These are phyloP conservation scores for Turnix velox DNA, from an alignment of 2,113 vertebrate genomes.

Conservation along the genomic window DNA sequence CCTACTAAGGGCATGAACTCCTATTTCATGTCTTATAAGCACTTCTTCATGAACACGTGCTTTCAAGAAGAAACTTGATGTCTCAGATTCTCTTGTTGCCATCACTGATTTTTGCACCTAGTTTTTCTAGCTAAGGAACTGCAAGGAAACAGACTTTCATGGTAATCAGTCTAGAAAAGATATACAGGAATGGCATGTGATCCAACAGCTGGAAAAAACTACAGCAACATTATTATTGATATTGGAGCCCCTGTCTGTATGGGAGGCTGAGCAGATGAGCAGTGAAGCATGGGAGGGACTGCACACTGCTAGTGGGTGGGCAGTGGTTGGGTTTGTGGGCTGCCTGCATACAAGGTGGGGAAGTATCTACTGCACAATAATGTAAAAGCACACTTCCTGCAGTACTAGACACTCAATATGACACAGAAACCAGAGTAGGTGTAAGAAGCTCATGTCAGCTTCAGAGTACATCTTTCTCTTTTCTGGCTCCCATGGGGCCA, in stretches of 20 bases:
- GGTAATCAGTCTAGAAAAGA: not conserved
- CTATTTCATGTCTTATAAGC: not conserved
- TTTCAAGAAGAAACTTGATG: not conserved
- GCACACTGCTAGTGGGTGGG: not conserved
- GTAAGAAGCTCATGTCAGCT: not conserved
- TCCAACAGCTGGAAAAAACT: not conserved
- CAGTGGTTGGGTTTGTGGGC: not conserved
- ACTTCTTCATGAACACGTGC: not conserved
- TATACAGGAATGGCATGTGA: not conserved
- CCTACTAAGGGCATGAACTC: not conserved
- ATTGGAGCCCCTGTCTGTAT: not conserved
- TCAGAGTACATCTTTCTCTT: not conserved
- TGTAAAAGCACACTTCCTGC: not conserved
- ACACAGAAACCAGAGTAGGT: not conserved
- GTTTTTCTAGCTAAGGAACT: not conserved
- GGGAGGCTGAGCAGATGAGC: not conserved
- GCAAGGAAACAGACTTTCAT: not conserved
- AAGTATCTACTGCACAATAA: not conserved
- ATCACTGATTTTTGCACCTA: not conserved
- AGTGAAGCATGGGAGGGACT: not conserved
- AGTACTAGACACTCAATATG: not conserved
- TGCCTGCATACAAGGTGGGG: not conserved
- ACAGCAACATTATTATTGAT: fast-evolving
- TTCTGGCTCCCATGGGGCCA: not conserved
- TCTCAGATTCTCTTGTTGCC: not conserved